Percentiles rank a stretch among this genome's conserved stretches.
These are phyloP conservation scores for Apus apus DNA, from an alignment of 2,113 vertebrate genomes.

Conservation along the genomic window DNA sequence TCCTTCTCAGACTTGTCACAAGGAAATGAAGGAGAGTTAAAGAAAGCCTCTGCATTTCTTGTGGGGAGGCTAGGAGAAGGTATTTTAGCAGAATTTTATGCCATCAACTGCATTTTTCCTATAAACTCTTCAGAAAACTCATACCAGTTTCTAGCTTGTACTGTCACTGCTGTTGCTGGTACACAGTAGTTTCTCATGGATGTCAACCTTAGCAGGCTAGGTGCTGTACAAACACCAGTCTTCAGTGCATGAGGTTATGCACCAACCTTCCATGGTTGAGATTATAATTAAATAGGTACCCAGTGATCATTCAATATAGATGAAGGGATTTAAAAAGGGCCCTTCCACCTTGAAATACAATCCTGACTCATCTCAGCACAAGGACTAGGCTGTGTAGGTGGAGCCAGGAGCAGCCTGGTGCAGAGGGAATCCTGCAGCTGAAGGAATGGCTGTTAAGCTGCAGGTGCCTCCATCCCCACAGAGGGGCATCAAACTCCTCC, in stretches of 20 bases:
- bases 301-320: not conserved
- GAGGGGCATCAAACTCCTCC: not conserved
- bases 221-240: not conserved
- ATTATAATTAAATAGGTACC: not conserved
- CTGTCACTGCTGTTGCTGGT: not conserved
- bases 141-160: not conserved
- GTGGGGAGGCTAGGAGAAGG: not conserved
- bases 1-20: not conserved
- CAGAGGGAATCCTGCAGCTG: not conserved
- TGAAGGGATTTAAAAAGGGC: not conserved
- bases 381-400: not conserved
- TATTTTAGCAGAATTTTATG: not conserved
- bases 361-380: not conserved
- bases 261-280: not conserved
- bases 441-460: not conserved
- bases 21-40: not conserved
- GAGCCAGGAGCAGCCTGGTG: not conserved
- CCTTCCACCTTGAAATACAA: not conserved
- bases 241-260: not conserved
- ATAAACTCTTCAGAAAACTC: not conserved
- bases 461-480: not conserved
- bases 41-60: not conserved
- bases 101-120: not conserved
- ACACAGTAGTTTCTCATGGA: not conserved
- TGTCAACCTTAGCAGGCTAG: not conserved